Conservation (phyloP, 2,888 invertebrate species). For the Lasiommata megera region DNA sequence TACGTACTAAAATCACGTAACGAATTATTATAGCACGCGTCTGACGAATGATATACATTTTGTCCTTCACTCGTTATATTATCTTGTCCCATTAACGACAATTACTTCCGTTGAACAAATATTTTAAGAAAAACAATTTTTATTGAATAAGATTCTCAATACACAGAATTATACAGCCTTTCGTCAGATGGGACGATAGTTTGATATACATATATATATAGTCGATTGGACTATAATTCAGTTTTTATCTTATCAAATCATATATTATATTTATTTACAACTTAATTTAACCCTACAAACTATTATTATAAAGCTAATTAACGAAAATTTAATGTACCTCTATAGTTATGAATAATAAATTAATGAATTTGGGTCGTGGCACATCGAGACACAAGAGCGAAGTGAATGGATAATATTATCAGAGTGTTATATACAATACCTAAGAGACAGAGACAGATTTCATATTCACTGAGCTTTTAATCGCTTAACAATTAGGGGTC, state of each 20-base stretch:
- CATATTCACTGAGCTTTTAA: neutral
- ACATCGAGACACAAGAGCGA: constrained; percentile 46
- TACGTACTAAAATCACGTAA: no score
- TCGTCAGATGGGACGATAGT: neutral
- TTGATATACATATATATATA: neutral
- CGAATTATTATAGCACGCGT: no score
- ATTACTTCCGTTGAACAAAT: neutral
- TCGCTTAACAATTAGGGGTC: no score
- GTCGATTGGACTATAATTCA: constrained; percentile 7
- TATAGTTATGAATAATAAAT: constrained; percentile 75
- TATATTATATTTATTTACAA: constrained; percentile 67
- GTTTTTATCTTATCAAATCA: constrained; percentile 33
- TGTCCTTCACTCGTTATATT: neutral
- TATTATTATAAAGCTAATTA: constrained; percentile 73
- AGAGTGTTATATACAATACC: constrained; percentile 35
- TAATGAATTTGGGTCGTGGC: constrained; percentile 76
- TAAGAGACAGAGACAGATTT: constrained; percentile 6
- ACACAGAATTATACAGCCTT: neutral
- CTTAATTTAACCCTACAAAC: constrained; percentile 63
- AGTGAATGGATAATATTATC: constrained; percentile 31
- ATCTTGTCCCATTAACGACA: neutral
- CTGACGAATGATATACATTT: no score
- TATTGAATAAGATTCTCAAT: neutral
- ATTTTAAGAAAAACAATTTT: neutral
- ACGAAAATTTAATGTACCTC: constrained; percentile 59